Evolutionary conservation across 2,797 vertebrate genomes (phyloP).

Genomic region (Linurgus olivaceus): DNA sequence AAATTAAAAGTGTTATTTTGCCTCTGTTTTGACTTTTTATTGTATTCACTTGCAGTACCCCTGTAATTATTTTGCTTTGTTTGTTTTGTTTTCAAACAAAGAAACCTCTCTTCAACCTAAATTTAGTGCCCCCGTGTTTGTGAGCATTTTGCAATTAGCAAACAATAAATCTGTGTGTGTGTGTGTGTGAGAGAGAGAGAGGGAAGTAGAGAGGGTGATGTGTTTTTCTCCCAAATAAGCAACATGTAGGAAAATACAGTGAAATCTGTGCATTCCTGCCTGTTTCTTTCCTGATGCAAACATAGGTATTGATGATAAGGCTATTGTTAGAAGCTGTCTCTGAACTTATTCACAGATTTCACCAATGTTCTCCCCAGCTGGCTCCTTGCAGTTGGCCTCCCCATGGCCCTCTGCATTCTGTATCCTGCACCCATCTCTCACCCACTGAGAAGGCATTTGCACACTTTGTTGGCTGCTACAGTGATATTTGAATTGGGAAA

Average conservation of each 20-base stretch:
- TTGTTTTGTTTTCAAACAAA: conserved; percentile 20
- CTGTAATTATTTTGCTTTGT: conserved; percentile 24
- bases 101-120: neutral
- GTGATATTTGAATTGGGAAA: neutral
- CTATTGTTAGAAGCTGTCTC: neutral
- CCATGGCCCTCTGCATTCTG: fast-evolving
- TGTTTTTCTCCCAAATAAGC: neutral
- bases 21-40: neutral
- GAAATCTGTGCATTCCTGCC: neutral
- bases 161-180: neutral
- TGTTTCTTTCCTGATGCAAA: neutral
- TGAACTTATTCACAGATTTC: neutral
- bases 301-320: neutral
- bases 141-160: neutral
- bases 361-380: neutral
- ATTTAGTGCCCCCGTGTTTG: neutral
- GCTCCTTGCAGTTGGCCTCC: neutral
- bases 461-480: neutral
- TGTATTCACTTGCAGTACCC: neutral
- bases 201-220: neutral
- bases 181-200: too few relatives aligned
- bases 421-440: neutral
- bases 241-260: neutral
- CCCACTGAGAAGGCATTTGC: neutral
- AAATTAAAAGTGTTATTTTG: neutral